Evolutionary conservation across 2,888 invertebrate genomes (phyloP), one percentile per base, ranked within the genome.

Genomic region (Amblyjoppa fuscipennis): DNA sequence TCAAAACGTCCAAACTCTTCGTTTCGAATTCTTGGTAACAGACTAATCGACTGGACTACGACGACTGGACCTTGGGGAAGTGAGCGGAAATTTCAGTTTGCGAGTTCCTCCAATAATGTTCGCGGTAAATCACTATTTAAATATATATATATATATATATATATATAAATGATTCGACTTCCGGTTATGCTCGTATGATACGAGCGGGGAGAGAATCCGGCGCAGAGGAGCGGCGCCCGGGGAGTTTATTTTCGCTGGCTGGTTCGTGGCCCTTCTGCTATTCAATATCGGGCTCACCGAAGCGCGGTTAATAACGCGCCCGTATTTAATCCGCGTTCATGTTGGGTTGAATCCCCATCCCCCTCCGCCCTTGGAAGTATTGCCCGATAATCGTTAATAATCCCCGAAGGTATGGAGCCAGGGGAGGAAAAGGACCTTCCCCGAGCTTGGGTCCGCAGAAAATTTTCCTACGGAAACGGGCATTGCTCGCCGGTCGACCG

Each of bases 301-400:
- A 85, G 68, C 87, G 85, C 83, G 74, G 75, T 81, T 87, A 86
- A 88, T 86, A 86, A 82, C 87, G 75, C 84, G 70, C 83, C 79
- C 88, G 86, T 87, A 87, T 90, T 88, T 90, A 91, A 90, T 90
- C 89, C 82, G 68, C 76, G 73, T 76, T 82, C 61, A 68, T 51
- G 76, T 82, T 66, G 28, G 66, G 51, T 71, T 53, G 49, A 34
- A 53, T 64, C 61, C 28, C 20, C 20, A 20, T 20, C 20, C 70
- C 61, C 31, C 2, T 20, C 38, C 20, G 11, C 41, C 41, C 41
- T 38, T 38, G 38, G 34, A 5, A n/a, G n/a, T 34, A n/a, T 66
- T 34, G 88, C 89, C 88, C 91, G 91, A 90, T 90, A 90, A 91
- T 90, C 91, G 89, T 91, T 91, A 91, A 90, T 90, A 90, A 91